A percentile compares a stretch with the other conserved stretches of the same genome.
Conservation (phyloP, 2,888 invertebrate genomes). For the Chrysomela aeneicollis region DNA sequence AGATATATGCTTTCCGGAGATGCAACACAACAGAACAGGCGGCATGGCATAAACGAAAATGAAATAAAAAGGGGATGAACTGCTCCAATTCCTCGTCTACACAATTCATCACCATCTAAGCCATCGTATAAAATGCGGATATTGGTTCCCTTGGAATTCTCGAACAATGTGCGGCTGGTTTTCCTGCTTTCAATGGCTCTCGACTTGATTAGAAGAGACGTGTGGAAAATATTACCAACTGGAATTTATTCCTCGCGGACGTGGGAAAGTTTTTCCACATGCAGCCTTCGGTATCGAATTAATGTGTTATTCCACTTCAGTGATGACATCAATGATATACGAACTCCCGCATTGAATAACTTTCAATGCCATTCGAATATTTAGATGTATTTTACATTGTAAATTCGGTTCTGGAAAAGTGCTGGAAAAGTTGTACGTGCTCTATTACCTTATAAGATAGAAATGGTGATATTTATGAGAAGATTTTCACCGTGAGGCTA, state of each 20-base stretch:
- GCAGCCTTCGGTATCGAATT: background rate
- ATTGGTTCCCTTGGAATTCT: constrained; percentile 11
- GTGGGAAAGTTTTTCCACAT: background rate
- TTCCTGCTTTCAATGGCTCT: constrained; percentile 15
- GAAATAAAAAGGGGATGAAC: constrained; percentile 6
- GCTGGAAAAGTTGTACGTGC: no score
- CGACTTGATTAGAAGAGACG: constrained; percentile 17
- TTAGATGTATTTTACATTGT: no score
- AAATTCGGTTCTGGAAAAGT: no score
- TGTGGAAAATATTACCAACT: background rate
- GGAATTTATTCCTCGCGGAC: background rate
- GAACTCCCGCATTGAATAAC: no score
- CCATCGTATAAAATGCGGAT: constrained; percentile 16
- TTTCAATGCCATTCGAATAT: no score
- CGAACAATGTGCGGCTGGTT: constrained; percentile 13
- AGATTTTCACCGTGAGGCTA: no score
- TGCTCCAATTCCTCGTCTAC: constrained; percentile 14
- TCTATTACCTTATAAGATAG: no score
- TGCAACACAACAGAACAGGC: constrained; percentile 4
- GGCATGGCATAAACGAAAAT: constrained; percentile 4
- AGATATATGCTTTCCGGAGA: background rate
- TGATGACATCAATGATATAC: no score
- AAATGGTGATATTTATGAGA: no score
- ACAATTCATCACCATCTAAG: constrained; percentile 22
- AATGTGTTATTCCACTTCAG: background rate